A percentile compares a stretch with the other conserved stretches of the same genome.
Conservation (phyloP, 2,797 vertebrate species). For the Muscicapa striata region DNA sequence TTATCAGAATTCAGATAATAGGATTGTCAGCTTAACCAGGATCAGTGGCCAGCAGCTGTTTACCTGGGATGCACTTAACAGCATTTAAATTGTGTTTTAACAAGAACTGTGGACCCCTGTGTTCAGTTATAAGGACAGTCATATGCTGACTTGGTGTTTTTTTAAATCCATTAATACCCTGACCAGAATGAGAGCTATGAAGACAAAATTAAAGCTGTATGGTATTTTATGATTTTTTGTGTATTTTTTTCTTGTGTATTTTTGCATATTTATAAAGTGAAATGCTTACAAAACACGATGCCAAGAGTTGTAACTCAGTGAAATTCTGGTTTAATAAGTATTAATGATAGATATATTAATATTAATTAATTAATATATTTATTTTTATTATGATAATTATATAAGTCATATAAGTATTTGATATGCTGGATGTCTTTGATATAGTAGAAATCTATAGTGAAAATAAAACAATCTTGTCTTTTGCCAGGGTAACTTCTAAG, state of each 20-base stretch:
- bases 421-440: not conserved
- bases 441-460: not conserved
- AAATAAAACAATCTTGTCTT: not conserved
- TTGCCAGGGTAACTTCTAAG: not conserved
- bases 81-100: slow-evolving; percentile 12
- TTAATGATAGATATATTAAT: too few relatives aligned
- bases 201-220: not conserved
- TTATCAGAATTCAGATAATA: not conserved
- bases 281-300: not conserved
- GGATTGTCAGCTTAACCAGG: slow-evolving; percentile 1
- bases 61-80: slow-evolving; percentile 11
- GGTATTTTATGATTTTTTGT: not conserved
- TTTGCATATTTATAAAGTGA: not conserved
- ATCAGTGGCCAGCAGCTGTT: not conserved
- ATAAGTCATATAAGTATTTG: not conserved
- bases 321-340: not conserved
- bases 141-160: not conserved
- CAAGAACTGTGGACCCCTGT: not conserved
- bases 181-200: not conserved
- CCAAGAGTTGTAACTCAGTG: not conserved
- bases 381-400: too few relatives aligned
- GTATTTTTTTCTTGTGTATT: too few relatives aligned
- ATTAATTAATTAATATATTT: too few relatives aligned
- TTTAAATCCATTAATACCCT: not conserved
- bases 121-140: not conserved